Evolutionary conservation across 2,113 vertebrate genomes (phyloP), one percentile per base, ranked within the genome.

Genomic region (Prolemur simus): DNA sequence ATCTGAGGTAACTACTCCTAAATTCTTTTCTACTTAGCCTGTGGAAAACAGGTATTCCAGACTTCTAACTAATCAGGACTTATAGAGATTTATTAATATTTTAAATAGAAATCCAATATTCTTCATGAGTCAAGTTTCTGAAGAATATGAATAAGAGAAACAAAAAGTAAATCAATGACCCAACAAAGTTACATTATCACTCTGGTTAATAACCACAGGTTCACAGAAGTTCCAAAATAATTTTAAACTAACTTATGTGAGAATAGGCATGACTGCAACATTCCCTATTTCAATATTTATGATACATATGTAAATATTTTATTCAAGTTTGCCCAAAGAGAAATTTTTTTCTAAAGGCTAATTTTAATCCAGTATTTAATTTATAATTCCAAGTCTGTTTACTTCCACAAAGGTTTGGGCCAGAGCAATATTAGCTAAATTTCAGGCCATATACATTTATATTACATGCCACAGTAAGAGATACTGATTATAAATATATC

Each of bases 161-260:
- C 54, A 93, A 96, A 93, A 96, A 91, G 47, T 77, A 93, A 91
- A 93, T 80, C 83, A 94, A 76, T 27, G 34, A 82, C 34, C 58
- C 64, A 68, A 91, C 39, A 58, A 83, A 95, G 54, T 64, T 92
- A 49, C 32, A 13, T 71, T 91, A 84, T 56, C 32, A 56, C 25
- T 69, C 14, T 52, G 29, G 25, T 68, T 56, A 78, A 92, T 49
- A 90, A 92, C 76, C 56, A 86, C 7, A 76, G 34, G 17, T 25
- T 92, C 39, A 60, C 49, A 76, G 49, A 96, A 56, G 42, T 32
- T 54, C 49, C 47, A 83, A 88, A 93, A 91, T n/a, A 83, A 83
- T 78, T 74, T 74, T 45, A 94, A 96, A 92, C 17, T 52, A 80
- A 90, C 18, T 52, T 89, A 45, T 14, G 4, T 37, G 60, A 49